Conservation (phyloP, 2,888 invertebrate species). For the Spialia ferax region DNA sequence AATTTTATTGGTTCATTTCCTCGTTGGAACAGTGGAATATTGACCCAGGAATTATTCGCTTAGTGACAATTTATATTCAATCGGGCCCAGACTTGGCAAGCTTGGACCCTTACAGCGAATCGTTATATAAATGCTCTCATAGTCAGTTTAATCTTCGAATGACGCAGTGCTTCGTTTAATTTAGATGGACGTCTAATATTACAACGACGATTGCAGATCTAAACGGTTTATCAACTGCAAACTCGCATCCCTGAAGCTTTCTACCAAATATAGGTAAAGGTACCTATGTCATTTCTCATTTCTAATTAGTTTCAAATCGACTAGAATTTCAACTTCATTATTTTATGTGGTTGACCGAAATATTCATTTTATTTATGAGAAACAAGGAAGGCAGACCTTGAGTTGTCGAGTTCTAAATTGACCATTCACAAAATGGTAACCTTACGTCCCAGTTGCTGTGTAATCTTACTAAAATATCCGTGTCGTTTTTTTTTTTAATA, state of each 20-base stretch:
- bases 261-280: neutral
- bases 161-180: slow-evolving; percentile 6
- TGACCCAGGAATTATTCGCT: slow-evolving; percentile 37
- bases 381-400: too few species aligned
- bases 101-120: slow-evolving; percentile 30
- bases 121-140: slow-evolving; percentile 18
- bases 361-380: too few species aligned
- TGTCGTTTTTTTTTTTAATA: too few species aligned
- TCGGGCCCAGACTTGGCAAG: slow-evolving; percentile 30
- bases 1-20: slow-evolving; percentile 40
- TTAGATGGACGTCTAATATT: slow-evolving; percentile 5
- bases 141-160: slow-evolving; percentile 20
- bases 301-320: neutral
- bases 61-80: slow-evolving; percentile 39
- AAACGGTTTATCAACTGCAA: neutral
- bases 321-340: neutral
- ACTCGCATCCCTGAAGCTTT: neutral
- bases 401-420: too few species aligned
- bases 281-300: too few species aligned
- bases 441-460: too few species aligned
- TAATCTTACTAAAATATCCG: too few species aligned
- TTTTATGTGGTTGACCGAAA: too few species aligned
- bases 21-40: slow-evolving; percentile 29
- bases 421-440: too few species aligned
- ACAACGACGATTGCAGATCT: neutral